Base-by-base conservation (phyloP, 1,140 invertebrate genomes). In the Caenorhabditis inopinata region DNA sequence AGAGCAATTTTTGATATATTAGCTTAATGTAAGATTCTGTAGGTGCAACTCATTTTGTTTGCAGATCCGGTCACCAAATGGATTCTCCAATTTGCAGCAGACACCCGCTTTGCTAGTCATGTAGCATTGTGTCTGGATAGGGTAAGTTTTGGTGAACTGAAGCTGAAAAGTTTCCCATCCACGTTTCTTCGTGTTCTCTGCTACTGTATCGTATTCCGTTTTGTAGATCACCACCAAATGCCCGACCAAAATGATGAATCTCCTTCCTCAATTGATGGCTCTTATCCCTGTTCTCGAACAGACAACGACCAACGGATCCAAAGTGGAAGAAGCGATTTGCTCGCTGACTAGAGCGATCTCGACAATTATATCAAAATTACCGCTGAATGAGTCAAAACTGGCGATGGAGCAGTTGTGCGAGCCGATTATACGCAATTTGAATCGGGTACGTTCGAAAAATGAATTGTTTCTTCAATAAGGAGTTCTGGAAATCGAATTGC, bases 41-140 rank as follows among this genome's bases (percentile, higher is more conserved):
- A 14, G 18, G 18, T n/a, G 29, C 42, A 74, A 29, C 7, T 29
- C 9, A 11, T 74, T 74, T 38, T n/a, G 0, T 38, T 83, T 85
- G 75, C 75, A 85, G 85, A 25, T 16, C 75, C 73, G 2, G 51
- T 76, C 18, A 18, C 85, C n/a, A 23, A 78, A 75, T 86, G 76
- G 80, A 76, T 82, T 1, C 35, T 85, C 23, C 32, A 14, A 18
- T 74, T 85, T 16, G 58, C 74, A 1, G 21, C 48, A 1, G 74
- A 85, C 21, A 62, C 84, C 9, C 32, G 77, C n/a, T 78, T 81
- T 14, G 58, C 58, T 21, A 81, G 35, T n/a, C 58, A 68, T 18
- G 58, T 68, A 2, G 58, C 58, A 9, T 7, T 42, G 12, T 38
- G 32, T 12, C 38, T 68, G 18, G 58, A 68, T 68, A 1, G 58